phyloP scores from a whole-genome alignment of 2,113 vertebrate genomes.

The Corythornis madagascariensis region DNA sequence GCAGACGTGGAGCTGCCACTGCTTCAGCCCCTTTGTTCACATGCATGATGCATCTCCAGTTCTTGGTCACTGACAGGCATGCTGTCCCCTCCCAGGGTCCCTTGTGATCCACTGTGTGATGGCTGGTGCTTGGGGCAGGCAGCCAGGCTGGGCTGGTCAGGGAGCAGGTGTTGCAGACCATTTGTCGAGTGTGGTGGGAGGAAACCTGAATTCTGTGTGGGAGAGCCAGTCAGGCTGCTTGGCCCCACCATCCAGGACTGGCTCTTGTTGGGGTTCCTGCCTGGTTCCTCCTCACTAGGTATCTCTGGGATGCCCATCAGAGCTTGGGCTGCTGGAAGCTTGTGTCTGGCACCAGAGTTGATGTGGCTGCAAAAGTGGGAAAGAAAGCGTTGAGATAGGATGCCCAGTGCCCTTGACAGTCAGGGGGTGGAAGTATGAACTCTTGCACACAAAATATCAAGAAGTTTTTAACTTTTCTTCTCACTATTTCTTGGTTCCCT shows the following conservation, averaged over 20 bases:
- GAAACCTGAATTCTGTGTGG: neutral
- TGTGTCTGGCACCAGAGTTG: rapidly evolving
- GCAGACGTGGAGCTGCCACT: neutral
- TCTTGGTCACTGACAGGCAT: neutral
- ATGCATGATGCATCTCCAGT: neutral
- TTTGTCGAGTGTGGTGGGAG: neutral
- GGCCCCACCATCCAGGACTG: neutral
- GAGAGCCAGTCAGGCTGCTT: neutral
- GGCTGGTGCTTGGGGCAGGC: neutral
- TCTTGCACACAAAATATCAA: neutral
- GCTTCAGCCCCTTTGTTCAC: neutral
- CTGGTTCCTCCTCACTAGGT: neutral
- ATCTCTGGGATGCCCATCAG: rapidly evolving
- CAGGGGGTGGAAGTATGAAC: neutral
- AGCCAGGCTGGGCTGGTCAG: neutral
- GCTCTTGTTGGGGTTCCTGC: neutral
- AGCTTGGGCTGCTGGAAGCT: neutral
- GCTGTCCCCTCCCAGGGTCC: neutral
- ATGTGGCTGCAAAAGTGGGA: neutral
- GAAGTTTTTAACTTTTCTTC: neutral
- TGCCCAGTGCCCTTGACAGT: neutral
- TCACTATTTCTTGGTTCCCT: neutral
- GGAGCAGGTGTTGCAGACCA: neutral
- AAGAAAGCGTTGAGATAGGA: neutral
- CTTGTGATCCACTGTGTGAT: rapidly evolving